phyloP scores from a whole-genome alignment of 2,113 vertebrate genomes.

The Chloebia gouldiae region DNA sequence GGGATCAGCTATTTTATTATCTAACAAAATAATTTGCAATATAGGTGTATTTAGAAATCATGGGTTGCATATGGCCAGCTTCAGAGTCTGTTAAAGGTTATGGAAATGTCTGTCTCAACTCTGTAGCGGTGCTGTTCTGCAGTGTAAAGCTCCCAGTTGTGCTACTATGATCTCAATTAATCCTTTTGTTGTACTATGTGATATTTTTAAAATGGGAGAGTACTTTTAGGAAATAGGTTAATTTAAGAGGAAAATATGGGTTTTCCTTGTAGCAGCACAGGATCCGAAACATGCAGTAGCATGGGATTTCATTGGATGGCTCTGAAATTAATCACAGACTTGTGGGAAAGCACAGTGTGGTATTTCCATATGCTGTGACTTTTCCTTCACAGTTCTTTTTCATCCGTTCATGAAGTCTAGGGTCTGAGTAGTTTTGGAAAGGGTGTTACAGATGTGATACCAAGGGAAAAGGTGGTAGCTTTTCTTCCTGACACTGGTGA shows the following conservation, averaged over 20 bases:
- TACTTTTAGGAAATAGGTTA: neutral
- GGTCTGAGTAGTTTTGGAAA: neutral
- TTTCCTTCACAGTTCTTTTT: conserved; percentile 1
- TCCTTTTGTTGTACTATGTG: neutral
- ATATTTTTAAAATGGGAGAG: neutral
- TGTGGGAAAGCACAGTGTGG: neutral
- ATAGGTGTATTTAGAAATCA: neutral
- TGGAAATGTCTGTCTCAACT: neutral
- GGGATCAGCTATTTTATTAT: neutral
- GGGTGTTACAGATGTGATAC: neutral
- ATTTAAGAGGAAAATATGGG: neutral
- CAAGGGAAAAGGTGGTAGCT: conserved; percentile 1
- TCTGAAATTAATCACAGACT: neutral
- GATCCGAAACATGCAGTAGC: neutral
- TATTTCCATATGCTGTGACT: neutral
- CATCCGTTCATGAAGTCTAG: neutral
- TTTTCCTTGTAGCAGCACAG: neutral
- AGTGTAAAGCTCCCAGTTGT: neutral
- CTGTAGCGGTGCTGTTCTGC: neutral
- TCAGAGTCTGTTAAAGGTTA: neutral
- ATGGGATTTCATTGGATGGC: neutral
- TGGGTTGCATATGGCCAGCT: neutral
- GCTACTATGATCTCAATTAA: neutral
- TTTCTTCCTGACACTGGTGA: neutral
- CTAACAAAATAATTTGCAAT: neutral